These are phyloP conservation scores for Pangasianodon hypophthalmus DNA, from an alignment of 2,113 vertebrate species.

Conservation along the genomic window DNA sequence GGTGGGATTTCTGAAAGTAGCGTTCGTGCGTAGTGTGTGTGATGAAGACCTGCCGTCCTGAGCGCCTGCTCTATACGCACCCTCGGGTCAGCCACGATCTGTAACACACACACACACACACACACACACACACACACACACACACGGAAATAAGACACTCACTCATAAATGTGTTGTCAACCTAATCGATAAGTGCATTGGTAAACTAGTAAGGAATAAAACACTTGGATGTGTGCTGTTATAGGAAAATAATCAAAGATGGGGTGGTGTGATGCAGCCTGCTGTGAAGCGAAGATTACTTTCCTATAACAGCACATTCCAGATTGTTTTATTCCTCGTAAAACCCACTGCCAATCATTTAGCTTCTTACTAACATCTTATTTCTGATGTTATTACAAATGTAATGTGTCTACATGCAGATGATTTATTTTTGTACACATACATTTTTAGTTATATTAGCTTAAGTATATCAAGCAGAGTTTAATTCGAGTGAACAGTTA, in stretches of 20 bases:
- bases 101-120: slow-evolving; percentile 54
- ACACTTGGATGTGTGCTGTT: neutral
- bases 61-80: slow-evolving; percentile 86
- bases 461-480: neutral
- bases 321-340: neutral
- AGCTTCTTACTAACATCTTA: neutral
- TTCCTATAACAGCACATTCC: neutral
- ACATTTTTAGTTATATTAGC: too few species aligned
- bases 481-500: too few species aligned
- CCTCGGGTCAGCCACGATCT: slow-evolving; percentile 90
- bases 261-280: neutral
- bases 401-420: neutral
- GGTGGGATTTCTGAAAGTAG: slow-evolving; percentile 81
- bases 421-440: too few species aligned
- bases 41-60: slow-evolving; percentile 85
- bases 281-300: neutral
- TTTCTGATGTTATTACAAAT: neutral
- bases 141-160: slow-evolving; percentile 32
- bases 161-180: neutral
- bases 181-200: neutral
- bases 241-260: neutral
- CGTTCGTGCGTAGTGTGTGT: slow-evolving; percentile 81
- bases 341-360: neutral
- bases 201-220: neutral
- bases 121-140: slow-evolving; percentile 59